Conservation (phyloP, 2,888 invertebrate species). For the Andrena trimmerana region DNA sequence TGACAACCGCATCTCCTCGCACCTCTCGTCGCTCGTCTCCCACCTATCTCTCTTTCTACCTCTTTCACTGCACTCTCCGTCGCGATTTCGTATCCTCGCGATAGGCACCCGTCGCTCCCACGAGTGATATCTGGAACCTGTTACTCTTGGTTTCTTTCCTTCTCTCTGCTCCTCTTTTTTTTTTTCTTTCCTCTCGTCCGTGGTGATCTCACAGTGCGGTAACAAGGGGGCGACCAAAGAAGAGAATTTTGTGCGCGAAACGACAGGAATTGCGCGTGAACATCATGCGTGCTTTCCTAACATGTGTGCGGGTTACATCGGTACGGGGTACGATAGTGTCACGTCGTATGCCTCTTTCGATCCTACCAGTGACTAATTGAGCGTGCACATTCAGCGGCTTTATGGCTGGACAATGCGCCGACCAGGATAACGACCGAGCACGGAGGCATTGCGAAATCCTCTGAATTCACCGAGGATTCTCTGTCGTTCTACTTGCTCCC, state of each 20-base stretch:
- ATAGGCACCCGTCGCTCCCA: too few relatives aligned
- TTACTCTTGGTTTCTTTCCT: neutral
- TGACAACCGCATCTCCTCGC: conserved; percentile 37
- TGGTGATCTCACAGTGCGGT: conserved; percentile 37
- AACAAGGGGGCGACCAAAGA: neutral
- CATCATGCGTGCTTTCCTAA: conserved; percentile 55
- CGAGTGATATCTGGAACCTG: too few relatives aligned
- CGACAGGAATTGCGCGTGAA: conserved; percentile 35
- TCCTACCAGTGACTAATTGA: conserved; percentile 62
- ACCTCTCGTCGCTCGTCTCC: conserved; percentile 25
- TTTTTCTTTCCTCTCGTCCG: conserved; percentile 13
- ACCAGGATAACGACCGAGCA: conserved; percentile 48
- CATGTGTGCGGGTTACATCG: conserved; percentile 52
- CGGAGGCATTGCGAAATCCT: conserved; percentile 29
- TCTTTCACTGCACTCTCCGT: conserved; percentile 5
- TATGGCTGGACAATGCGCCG: conserved; percentile 50
- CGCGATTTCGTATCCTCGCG: neutral
- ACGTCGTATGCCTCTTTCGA: conserved; percentile 52
- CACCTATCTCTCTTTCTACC: conserved; percentile 4
- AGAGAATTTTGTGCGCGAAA: conserved; percentile 38
- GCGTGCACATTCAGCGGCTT: conserved; percentile 55
- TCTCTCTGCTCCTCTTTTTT: conserved; percentile 3
- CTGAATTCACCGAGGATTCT: conserved; percentile 31
- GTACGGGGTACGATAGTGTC: conserved; percentile 52
- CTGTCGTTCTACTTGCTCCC: conserved; percentile 11